phyloP scores from a whole-genome alignment of 2,113 vertebrate species.

The Alethe castanea region DNA sequence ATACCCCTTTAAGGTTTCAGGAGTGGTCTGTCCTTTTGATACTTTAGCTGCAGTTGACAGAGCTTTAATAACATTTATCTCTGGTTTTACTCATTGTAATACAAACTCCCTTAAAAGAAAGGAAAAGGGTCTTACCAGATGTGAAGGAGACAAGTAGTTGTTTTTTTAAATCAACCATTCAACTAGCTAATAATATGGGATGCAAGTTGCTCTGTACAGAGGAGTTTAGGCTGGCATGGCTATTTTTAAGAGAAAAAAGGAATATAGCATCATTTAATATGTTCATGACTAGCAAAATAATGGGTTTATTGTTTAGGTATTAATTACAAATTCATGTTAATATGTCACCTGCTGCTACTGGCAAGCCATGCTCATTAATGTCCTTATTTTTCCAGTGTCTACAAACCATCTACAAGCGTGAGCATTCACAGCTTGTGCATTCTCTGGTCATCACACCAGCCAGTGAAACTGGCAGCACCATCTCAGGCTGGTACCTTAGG shows the following conservation, averaged over 20 bases:
- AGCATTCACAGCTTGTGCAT: background rate
- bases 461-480: background rate
- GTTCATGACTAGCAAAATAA: background rate
- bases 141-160: background rate
- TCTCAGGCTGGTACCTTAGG: background rate
- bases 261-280: background rate
- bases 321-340: background rate
- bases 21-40: slow-evolving; percentile 14
- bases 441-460: background rate
- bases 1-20: background rate
- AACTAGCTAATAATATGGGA: background rate
- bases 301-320: background rate
- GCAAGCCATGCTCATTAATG: background rate
- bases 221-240: background rate
- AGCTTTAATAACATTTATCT: background rate
- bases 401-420: background rate
- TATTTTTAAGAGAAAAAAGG: background rate
- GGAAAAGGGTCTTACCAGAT: background rate
- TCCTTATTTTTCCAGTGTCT: background rate
- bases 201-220: background rate
- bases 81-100: slow-evolving; percentile 5
- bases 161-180: background rate
- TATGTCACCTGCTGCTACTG: background rate
- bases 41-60: slow-evolving; percentile 10
- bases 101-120: background rate